Percentiles rank a stretch among this genome's conserved stretches.
These are phyloP conservation scores for Lamellibrachia luymesi DNA, from an alignment of 1,140 invertebrate species.

Conservation along the genomic window DNA sequence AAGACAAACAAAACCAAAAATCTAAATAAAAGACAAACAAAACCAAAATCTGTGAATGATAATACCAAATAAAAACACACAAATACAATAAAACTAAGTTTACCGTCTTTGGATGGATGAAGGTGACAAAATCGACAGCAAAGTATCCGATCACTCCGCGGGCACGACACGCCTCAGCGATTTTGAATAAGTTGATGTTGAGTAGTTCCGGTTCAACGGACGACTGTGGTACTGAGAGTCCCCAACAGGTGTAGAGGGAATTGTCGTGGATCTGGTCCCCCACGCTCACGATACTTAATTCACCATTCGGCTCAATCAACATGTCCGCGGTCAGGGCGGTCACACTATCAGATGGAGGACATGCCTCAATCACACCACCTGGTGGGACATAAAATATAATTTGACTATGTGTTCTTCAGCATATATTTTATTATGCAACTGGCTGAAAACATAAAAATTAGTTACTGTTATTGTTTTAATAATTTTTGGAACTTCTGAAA, in stretches of 20 bases:
- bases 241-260: conserved; percentile 52
- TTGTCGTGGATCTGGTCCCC: conserved; percentile 57
- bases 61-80: neutral
- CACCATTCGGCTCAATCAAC: conserved; percentile 53
- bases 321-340: conserved; percentile 52
- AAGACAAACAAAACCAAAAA: neutral
- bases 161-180: conserved; percentile 51
- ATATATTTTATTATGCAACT: too few species aligned
- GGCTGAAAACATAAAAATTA: too few species aligned
- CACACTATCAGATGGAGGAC: conserved; percentile 54
- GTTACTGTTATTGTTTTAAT: too few species aligned
- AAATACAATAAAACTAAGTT: neutral
- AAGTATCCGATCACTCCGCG: conserved; percentile 54
- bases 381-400: neutral
- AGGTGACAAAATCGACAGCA: conserved; percentile 55
- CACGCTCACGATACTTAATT: conserved; percentile 41
- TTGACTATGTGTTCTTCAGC: too few species aligned
- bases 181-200: conserved; percentile 45
- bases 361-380: conserved; percentile 57
- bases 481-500: too few species aligned
- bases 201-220: conserved; percentile 51
- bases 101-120: conserved; percentile 51
- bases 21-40: neutral
- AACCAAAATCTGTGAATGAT: neutral
- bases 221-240: conserved; percentile 54